Evolutionary conservation across 1,140 invertebrate species (phyloP), one percentile per base, ranked within the genome.

Genomic region (Trachymyrmex cornetzi): DNA sequence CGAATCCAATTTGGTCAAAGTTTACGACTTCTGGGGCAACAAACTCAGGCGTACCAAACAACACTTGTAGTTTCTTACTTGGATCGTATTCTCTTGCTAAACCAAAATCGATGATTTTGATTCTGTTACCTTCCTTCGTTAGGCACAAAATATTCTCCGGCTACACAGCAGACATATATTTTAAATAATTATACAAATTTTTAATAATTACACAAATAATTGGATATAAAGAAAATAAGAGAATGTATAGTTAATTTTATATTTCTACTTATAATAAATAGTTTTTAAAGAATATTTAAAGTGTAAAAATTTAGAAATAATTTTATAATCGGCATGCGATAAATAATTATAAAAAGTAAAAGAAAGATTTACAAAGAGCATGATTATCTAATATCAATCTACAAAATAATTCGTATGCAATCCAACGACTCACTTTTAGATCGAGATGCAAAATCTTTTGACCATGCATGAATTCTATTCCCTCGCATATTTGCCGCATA

Each of bases 1-100:
- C 97, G 94, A 97, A 99, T 64, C 98, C 97, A 90, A 99, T 99
- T 94, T 98, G 97, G 93, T 99, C 99, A 95, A 99, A 99, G 95
- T 99, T 99, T 0, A 99, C 98, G 9, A 99, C 99, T 96, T 99
- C 99, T 0, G 99, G 99, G 0, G 99, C 99, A 11, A 99, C 99
- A 95, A 99, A 99, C 95, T 99, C 99, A 0, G 99, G 99, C 3
- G 99, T 99, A n/a, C 99, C 99, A 94, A 99, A 99, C 55, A 99
- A 95, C 2, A 99, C 98, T 94, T 98, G 96, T 5, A 99, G 95
- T 91, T 99, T 99, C 95, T 99, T 99, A 82, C 97, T 97, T 0
- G 99, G 98, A 94, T 99, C 98, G 90, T 97, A 99, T 94, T 98
- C 97, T 85, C 99, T 96, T 0, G 99, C 99, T 75, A 99, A 95